Evolutionary conservation across 2,888 invertebrate genomes (phyloP).

Genomic region (Xestoiulus laeticollis): DNA sequence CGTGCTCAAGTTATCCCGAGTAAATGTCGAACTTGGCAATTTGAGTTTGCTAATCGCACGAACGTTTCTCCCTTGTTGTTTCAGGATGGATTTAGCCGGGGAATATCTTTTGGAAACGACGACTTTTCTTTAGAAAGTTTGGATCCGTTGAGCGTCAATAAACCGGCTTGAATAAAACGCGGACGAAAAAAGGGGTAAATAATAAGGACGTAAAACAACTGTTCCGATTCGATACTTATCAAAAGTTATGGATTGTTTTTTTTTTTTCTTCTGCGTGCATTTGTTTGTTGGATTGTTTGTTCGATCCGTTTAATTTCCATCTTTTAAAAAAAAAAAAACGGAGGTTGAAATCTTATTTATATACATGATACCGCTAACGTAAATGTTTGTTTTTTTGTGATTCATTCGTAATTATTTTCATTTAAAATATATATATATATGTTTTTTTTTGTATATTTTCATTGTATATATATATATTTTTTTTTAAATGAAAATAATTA

Average conservation of each 20-base stretch:
- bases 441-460: not conserved
- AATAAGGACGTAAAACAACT: not conserved
- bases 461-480: not conserved
- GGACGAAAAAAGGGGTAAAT: not conserved
- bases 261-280: no score
- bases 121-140: slow-evolving; percentile 94
- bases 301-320: not conserved
- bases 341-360: not conserved
- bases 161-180: not conserved
- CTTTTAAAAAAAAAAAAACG: not conserved
- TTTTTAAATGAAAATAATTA: no score
- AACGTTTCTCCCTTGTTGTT: slow-evolving; percentile 62
- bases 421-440: slow-evolving; percentile 35
- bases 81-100: slow-evolving; percentile 89
- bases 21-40: no score
- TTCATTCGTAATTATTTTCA: not conserved
- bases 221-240: not conserved
- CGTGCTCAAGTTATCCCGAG: no score
- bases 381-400: not conserved
- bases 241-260: not conserved
- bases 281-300: no score
- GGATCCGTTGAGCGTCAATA: slow-evolving; percentile 82
- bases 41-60: no score
- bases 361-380: not conserved
- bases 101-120: slow-evolving; percentile 87